phyloP scores from a whole-genome alignment of 2,797 vertebrate genomes.

The Sebastiscus albofasciatus region DNA sequence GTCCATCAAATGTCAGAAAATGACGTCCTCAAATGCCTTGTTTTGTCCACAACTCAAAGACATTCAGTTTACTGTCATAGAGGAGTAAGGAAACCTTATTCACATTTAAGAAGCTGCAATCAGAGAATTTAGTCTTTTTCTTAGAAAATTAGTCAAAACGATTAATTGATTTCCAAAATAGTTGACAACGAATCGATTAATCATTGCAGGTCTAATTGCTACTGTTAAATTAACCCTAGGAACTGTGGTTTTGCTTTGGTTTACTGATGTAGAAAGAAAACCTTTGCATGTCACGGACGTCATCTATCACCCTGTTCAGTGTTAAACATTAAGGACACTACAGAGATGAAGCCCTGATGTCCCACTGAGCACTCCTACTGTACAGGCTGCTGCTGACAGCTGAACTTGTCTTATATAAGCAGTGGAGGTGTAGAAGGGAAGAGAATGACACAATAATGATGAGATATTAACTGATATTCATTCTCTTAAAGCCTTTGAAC shows the following conservation, averaged over 20 bases:
- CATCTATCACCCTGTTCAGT: background rate
- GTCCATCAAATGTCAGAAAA: too few species aligned
- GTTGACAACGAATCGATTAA: too few species aligned
- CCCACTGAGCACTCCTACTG: background rate
- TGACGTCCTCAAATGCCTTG: too few species aligned
- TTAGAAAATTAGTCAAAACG: too few species aligned
- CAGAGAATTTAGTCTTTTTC: too few species aligned
- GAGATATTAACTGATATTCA: background rate
- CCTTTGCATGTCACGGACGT: background rate
- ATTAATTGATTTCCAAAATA: too few species aligned
- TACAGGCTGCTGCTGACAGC: background rate
- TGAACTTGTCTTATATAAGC: background rate
- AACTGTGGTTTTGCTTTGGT: background rate
- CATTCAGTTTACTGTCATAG: too few species aligned
- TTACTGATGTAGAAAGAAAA: background rate
- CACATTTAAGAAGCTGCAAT: too few species aligned
- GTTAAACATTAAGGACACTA: background rate
- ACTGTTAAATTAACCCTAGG: background rate
- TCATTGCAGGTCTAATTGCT: background rate
- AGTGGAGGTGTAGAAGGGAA: background rate
- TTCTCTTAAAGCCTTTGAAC: background rate
- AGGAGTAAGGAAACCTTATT: too few species aligned
- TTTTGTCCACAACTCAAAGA: too few species aligned
- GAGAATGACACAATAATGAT: background rate
- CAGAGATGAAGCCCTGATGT: background rate